phyloP scores from a whole-genome alignment of 1,140 invertebrate species.

The Neotoxoptera formosana region DNA sequence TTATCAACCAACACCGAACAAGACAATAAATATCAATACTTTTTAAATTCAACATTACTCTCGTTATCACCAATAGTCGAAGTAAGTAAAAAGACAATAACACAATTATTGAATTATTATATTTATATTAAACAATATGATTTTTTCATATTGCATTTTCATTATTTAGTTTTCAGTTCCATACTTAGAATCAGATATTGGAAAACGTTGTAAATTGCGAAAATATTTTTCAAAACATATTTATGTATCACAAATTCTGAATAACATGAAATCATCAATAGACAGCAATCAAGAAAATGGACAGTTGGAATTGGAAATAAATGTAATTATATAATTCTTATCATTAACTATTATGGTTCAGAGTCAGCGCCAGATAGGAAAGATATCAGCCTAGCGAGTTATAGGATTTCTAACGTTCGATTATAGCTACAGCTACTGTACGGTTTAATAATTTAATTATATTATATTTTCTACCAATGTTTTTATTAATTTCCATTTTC shows the following conservation, averaged over 20 bases:
- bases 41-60: slow-evolving; percentile 77
- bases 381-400: too few relatives aligned
- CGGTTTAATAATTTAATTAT: too few relatives aligned
- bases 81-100: slow-evolving; percentile 14
- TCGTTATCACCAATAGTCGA: slow-evolving; percentile 81
- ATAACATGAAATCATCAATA: slow-evolving; percentile 39
- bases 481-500: too few relatives aligned
- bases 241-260: slow-evolving; percentile 72
- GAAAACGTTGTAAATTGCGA: slow-evolving; percentile 78
- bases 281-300: background rate
- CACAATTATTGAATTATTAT: background rate
- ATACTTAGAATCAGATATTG: slow-evolving; percentile 85
- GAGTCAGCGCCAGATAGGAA: too few relatives aligned
- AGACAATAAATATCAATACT: slow-evolving; percentile 73
- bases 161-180: slow-evolving; percentile 77
- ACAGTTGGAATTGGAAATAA: slow-evolving; percentile 34
- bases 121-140: background rate
- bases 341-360: background rate
- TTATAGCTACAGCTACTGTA: too few relatives aligned
- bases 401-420: too few relatives aligned
- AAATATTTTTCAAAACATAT: slow-evolving; percentile 82
- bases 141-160: too few relatives aligned
- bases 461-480: too few relatives aligned
- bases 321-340: slow-evolving; percentile 49
- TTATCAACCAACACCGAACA: slow-evolving; percentile 70